These are phyloP conservation scores for Synaphobranchus kaupii DNA, from an alignment of 2,797 vertebrate genomes.

Conservation along the genomic window DNA sequence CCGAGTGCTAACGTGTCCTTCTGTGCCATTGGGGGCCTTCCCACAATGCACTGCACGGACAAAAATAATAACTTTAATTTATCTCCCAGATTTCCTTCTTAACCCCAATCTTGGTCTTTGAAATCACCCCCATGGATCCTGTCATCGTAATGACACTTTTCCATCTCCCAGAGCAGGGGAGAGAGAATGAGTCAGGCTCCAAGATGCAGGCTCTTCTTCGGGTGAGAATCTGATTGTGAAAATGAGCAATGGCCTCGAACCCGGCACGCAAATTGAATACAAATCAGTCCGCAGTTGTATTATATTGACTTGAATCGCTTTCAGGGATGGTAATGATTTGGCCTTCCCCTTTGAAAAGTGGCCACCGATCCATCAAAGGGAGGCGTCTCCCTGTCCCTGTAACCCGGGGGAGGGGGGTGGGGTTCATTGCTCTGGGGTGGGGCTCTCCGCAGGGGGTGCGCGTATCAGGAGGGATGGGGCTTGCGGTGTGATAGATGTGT, in stretches of 20 bases:
- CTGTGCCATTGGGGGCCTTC: slow-evolving; percentile 40
- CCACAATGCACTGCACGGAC: slow-evolving; percentile 35
- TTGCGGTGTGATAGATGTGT: slow-evolving; percentile 8
- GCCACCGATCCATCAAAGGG: neutral
- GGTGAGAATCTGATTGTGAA: slow-evolving; percentile 54
- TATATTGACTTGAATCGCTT: slow-evolving; percentile 54
- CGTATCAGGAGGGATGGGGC: neutral
- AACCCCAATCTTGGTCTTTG: slow-evolving; percentile 52
- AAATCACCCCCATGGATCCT: slow-evolving; percentile 50
- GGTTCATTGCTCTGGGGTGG: neutral
- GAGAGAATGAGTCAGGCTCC: slow-evolving; percentile 45
- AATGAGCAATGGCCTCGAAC: slow-evolving; percentile 42
- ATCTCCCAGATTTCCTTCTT: slow-evolving; percentile 53
- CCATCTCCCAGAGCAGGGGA: slow-evolving; percentile 37
- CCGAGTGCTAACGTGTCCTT: slow-evolving; percentile 50
- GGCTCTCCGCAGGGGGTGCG: neutral
- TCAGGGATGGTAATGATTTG: slow-evolving; percentile 50
- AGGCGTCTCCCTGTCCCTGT: neutral
- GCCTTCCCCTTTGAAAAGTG: slow-evolving; percentile 40
- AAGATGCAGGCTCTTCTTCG: slow-evolving; percentile 43
- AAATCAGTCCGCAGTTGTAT: slow-evolving; percentile 48
- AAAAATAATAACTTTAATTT: slow-evolving; percentile 56
- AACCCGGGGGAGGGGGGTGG: neutral
- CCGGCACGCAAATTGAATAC: slow-evolving; percentile 48
- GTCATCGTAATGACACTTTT: slow-evolving; percentile 56